Base-by-base conservation (phyloP, 2,113 vertebrate genomes). In the Tursiops truncatus region DNA sequence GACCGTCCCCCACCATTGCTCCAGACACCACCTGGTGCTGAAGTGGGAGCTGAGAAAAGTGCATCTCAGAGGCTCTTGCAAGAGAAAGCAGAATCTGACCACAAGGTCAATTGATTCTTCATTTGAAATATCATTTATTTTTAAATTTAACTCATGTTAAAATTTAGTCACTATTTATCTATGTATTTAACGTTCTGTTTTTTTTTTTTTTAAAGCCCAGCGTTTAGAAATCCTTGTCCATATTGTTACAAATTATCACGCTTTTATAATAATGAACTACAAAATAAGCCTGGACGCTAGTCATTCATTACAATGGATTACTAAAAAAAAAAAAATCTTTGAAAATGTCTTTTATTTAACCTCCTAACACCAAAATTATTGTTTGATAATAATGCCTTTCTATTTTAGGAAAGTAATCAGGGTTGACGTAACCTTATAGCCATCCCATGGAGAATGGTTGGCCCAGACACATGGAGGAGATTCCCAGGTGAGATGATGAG, bases 241-340 rank as follows among this genome's bases (percentile, higher is more conserved):
- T 74, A 62, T 28, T 84, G n/a, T 20, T 58, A 21, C n/a, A 88
- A 92, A 85, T 33, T 11, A 58, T 11, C 8, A 3, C 23, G 17
- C 12, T 84, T 83, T 60, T 76, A 92, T 91, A 31, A 82, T 58
- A 63, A 68, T 9, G 2, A 77, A 62, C 62, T 44, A 81, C 33
- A 60, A 26, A 85, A 60, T 8, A 62, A 79, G 20, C 65, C 38
- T 84, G 12, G 18, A 17, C 62, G 31, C 60, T 15, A 41, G 68
- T 63, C 65, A 63, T 63, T 38, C 33, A 23, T 50, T 65, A 12
- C 15, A 23, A 71, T 14, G 8, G 26, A 47, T 38, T 47, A 56
- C 20, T 89, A 23, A 95, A 81, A 60, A 53, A 95, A 95, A 18
- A 31, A 31, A 15, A 20, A 23, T 12, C 25, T 82, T 85, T 67